Evolutionary conservation across 2,113 vertebrate species (phyloP).

Genomic region (Hippoglossus stenolepis): DNA sequence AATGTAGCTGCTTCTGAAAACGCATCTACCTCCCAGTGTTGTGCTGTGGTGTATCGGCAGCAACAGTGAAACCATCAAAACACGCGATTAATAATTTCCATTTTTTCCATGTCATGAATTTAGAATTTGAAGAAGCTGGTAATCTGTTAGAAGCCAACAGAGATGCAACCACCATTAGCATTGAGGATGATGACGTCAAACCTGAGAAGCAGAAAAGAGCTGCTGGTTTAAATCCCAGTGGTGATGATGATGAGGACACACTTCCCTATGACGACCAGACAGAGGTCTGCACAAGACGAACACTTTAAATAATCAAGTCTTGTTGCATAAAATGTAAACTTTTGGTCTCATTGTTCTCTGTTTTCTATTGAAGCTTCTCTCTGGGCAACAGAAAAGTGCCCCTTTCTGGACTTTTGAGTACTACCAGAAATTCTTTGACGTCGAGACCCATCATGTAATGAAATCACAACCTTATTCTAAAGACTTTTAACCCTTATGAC

Average conservation of each 20-base stretch:
- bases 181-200: constrained; percentile 81
- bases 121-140: constrained; percentile 91
- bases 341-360: background rate
- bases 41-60: background rate
- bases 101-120: constrained; percentile 10
- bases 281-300: constrained; percentile 81
- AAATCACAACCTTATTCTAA: background rate
- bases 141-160: constrained; percentile 80
- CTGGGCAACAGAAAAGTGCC: constrained; percentile 89
- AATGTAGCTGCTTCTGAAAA: background rate
- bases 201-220: constrained; percentile 73
- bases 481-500: background rate
- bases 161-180: constrained; percentile 87
- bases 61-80: background rate
- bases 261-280: constrained; percentile 87
- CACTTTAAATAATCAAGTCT: background rate
- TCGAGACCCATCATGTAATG: constrained; percentile 92
- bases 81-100: constrained; percentile 1
- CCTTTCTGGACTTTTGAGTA: constrained; percentile 99
- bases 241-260: constrained; percentile 76
- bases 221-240: constrained; percentile 54
- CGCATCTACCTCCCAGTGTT: background rate
- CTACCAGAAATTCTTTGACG: constrained; percentile 95
- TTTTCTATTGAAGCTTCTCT: constrained; percentile 85
- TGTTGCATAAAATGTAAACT: background rate